Evolutionary conservation across 2,797 vertebrate genomes (phyloP).

Genomic region (Helarctos malayanus): DNA sequence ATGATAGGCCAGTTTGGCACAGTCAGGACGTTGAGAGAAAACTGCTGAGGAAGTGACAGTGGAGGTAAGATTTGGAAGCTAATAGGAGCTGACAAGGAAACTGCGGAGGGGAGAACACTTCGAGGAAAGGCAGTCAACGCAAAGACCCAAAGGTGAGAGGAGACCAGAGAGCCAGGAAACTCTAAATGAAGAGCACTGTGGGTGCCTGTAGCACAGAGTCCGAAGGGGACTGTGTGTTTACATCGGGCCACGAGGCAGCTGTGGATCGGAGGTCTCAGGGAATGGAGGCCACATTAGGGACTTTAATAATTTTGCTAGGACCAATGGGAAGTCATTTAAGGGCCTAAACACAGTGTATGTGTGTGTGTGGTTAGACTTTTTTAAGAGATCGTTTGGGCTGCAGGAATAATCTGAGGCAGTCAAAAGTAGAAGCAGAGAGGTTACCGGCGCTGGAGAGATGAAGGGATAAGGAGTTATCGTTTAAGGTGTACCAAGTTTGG

Average conservation of each 20-base stretch:
- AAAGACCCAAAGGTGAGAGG: background rate
- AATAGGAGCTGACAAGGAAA: background rate
- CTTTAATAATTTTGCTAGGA: background rate
- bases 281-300: accelerated
- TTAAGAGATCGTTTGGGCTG: background rate
- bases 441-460: background rate
- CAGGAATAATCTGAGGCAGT: background rate
- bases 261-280: no score
- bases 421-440: background rate
- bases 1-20: background rate
- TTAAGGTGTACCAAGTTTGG: background rate
- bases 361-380: background rate
- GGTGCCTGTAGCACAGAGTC: background rate
- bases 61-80: background rate
- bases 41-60: background rate
- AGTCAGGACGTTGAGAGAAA: background rate
- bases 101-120: background rate
- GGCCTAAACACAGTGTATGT: background rate
- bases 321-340: background rate
- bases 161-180: background rate
- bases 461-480: background rate
- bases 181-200: background rate
- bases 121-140: background rate
- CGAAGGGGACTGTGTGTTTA: accelerated
- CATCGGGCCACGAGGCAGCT: background rate